Evolutionary conservation across 2,797 vertebrate species (phyloP), one percentile per base, ranked within the genome.

Genomic region (Sebastes diploproa): DNA sequence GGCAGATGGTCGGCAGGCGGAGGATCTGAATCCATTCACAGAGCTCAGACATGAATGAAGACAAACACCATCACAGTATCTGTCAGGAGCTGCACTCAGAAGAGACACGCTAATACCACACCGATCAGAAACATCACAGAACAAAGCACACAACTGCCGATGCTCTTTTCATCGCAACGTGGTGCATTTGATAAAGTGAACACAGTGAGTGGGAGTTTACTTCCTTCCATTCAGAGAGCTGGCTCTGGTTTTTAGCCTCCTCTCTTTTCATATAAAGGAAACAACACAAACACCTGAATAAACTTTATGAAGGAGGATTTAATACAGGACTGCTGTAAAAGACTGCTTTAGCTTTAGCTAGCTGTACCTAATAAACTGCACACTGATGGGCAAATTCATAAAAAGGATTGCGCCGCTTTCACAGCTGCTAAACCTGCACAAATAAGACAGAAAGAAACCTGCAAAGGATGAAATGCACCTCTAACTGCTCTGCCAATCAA

Each of bases 1-100:
- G 85, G 76, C 86, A 86, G 88, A 89, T 79, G 77, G 86, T 69
- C 62, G 84, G 70, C 36, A 20, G 86, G 84, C 80, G 65, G 86
- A 77, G 63, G 2, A 61, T 29, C 60, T 4, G 69, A 25, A 27
- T 71, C 75, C 89, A 87, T 88, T 88, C 85, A 89, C 74, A 59
- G 60, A 77, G 67, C 67, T 27, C 9, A 52, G 65, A 63, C 59
- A 80, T 88, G 84, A 90, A 90, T 83, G 88, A 72, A 46, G 42
- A 46, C 42, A 46, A 46, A 46, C 42, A 46, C 42, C 13, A 46
- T 46, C 42, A 38, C 36, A 38, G 36, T 13, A 5, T 38, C 36
- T 38, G 36, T 38, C 36, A 38, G 36, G 36, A 38, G 36, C 36
- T 38, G 36, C 36, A 38, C 36, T 38, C 36, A 38, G 36, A 13